Conservation (phyloP, 2,113 vertebrate genomes). For the Colossoma macropomum region DNA sequence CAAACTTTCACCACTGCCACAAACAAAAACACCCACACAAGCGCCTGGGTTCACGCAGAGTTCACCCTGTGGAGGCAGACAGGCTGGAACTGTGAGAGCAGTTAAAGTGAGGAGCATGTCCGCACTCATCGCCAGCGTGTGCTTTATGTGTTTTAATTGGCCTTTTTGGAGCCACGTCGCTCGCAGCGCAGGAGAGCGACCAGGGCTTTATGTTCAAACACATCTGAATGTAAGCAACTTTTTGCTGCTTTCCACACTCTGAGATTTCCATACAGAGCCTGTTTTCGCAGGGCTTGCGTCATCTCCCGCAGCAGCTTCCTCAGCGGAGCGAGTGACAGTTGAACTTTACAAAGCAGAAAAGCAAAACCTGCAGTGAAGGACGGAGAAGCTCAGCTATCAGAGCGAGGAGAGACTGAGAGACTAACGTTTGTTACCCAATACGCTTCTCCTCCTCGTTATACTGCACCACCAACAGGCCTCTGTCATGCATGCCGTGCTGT, state of each 20-base stretch:
- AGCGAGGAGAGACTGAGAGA: neutral
- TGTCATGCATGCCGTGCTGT: too few relatives aligned
- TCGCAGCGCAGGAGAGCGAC: neutral
- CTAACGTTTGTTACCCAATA: neutral
- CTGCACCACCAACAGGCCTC: too few relatives aligned
- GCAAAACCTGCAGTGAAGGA: neutral
- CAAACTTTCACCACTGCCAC: neutral
- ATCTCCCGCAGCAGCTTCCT: neutral
- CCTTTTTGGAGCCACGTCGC: neutral
- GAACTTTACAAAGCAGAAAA: neutral
- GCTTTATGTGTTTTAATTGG: conserved; percentile 14
- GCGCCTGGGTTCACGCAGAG: conserved; percentile 20
- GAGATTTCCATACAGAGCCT: neutral
- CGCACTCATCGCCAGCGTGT: conserved; percentile 45
- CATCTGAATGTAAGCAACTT: conserved; percentile 28
- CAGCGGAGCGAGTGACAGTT: neutral
- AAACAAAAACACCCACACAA: neutral
- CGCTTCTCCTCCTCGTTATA: neutral
- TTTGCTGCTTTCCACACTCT: neutral
- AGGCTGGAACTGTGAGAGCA: conserved; percentile 21
- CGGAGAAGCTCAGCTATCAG: neutral
- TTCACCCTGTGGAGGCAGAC: conserved; percentile 29
- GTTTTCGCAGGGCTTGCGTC: neutral
- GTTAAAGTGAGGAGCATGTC: conserved; percentile 22
- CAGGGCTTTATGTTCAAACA: neutral